Conservation (phyloP, 2,888 invertebrate genomes). For the Disparrhopalites patrizii region DNA sequence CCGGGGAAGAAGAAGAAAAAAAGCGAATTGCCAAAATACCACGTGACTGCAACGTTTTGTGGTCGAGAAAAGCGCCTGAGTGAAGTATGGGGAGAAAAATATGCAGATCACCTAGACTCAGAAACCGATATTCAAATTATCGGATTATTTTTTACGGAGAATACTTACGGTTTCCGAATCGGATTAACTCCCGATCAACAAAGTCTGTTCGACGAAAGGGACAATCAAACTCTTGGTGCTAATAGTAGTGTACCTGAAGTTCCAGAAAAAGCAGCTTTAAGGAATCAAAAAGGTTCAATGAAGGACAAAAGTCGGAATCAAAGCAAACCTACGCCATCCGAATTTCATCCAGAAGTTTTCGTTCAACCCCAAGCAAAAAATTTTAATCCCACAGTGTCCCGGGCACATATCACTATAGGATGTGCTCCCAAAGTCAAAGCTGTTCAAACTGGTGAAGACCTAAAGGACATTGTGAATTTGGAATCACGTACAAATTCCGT, state of each 20-base stretch:
- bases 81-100: constrained; percentile 24
- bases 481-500: constrained; percentile 24
- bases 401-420: constrained; percentile 39
- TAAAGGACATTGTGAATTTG: constrained; percentile 34
- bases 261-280: not conserved
- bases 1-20: not conserved
- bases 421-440: constrained; percentile 33
- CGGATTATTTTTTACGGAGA: constrained; percentile 38
- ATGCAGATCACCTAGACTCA: constrained; percentile 27
- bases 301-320: not conserved
- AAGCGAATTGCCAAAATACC: constrained; percentile 18
- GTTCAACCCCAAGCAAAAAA: constrained; percentile 27
- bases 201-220: constrained; percentile 28
- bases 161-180: constrained; percentile 35
- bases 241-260: not conserved
- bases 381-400: constrained; percentile 33
- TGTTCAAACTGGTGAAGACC: constrained; percentile 37
- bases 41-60: constrained; percentile 44
- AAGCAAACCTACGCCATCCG: not conserved
- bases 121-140: constrained; percentile 32
- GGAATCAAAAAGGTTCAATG: not conserved
- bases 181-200: constrained; percentile 34
- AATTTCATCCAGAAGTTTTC: not conserved
- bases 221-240: not conserved
- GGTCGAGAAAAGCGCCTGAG: constrained; percentile 19